Evolutionary conservation across 2,888 invertebrate species (phyloP), one percentile per base, ranked within the genome.

Genomic region (Drosophila greeni): DNA sequence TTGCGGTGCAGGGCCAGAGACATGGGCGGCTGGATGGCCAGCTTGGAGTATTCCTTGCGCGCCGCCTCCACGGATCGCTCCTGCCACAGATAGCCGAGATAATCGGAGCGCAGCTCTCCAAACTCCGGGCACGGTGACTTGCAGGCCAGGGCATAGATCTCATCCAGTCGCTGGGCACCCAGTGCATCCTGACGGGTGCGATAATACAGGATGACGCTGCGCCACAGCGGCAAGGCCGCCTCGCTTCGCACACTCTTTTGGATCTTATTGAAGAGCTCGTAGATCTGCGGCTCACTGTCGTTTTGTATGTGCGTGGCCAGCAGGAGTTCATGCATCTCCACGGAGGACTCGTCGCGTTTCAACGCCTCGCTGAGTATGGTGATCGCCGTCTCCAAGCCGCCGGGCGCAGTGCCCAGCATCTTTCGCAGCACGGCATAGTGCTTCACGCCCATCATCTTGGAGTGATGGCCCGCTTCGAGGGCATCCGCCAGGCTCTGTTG

Each of bases 1-100:
- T 91, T 90, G 64, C 89, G 89, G 73, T 94, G 93, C 18, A 94
- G 86, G 48, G 92, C 91, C 47, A 92, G 79, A 0, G 79, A 82
- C 91, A 92, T 40, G 14, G 91, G 90, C 0, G 93, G 93, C 42
- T 92, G 91, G 40, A 91, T 88, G 12, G 91, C 91, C 45, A 94
- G 85, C 29, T 90, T 90, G 36, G 91, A 89, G 82, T 95, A 95
- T 29, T 91, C 87, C 56, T 91, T 89, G 55, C 94, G 91, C 0
- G 94, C 92, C 39, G 90, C 89, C 18, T 61, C 68, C 11, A 66
- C 56, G 2, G 77, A 77, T 16, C 75, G 48, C 93, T 73, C 64
- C 48, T 73, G 69, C 78, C 80, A 64, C 73, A 72, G 53, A 78
- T 75, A 84, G 14, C 67, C 33, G 33, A 89, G 47, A 52, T 84